Percentiles rank a stretch among this genome's conserved stretches.
Conservation (phyloP, 2,888 invertebrate species). For the Drosophila demipolita region DNA sequence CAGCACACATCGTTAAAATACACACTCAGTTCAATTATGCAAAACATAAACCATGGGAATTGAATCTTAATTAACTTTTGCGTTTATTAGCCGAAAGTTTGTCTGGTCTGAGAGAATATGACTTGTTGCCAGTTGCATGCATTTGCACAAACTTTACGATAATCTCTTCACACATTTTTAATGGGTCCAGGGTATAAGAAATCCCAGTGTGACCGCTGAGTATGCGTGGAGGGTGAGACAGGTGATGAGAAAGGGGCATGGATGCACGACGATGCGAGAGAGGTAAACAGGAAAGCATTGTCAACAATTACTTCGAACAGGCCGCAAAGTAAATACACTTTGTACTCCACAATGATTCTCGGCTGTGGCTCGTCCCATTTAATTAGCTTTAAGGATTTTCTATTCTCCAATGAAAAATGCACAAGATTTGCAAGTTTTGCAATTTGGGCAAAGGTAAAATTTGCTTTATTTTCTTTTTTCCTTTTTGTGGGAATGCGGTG, state of each 20-base stretch:
- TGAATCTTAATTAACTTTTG: neutral
- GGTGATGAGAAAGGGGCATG: neutral
- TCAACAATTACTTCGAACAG: neutral
- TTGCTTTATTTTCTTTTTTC: neutral
- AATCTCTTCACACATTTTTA: neutral
- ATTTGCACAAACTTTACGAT: neutral
- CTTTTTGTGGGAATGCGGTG: neutral
- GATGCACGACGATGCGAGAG: slow-evolving; percentile 4
- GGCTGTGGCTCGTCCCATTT: neutral
- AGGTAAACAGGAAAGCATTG: slow-evolving; percentile 9
- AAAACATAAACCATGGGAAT: neutral
- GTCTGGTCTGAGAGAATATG: neutral
- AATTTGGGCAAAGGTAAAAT: neutral
- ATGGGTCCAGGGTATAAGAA: neutral
- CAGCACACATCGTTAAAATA: neutral
- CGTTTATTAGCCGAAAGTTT: neutral
- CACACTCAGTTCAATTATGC: neutral
- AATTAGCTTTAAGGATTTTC: neutral
- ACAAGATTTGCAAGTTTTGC: neutral
- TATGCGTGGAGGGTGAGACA: neutral
- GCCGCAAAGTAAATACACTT: slow-evolving; percentile 12
- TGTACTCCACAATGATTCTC: neutral
- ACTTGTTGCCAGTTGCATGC: neutral
- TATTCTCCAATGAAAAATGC: neutral
- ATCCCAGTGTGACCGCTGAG: slow-evolving; percentile 1